A percentile compares a stretch with the other conserved stretches of the same genome.
Evolutionary conservation across 2,113 vertebrate species (phyloP).

Genomic region (Girardinichthys multiradiatus): DNA sequence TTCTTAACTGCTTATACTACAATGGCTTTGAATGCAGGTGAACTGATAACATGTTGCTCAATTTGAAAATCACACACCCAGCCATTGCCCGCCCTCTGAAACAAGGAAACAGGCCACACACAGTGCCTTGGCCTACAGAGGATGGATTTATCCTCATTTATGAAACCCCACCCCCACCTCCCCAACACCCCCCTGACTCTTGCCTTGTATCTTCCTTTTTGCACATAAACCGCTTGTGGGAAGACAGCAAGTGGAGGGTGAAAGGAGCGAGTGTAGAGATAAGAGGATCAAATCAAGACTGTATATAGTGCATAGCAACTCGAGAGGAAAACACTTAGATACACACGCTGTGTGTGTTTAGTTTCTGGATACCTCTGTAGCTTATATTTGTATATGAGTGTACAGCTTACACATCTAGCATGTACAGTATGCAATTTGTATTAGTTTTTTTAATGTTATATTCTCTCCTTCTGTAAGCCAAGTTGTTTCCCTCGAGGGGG

Average conservation of each 20-base stretch:
- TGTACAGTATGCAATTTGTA: conserved; percentile 26
- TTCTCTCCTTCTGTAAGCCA: conserved; percentile 22
- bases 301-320: conserved; percentile 12
- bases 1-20: conserved; percentile 36
- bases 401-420: neutral
- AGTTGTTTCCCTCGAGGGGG: conserved; percentile 34
- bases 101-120: conserved; percentile 35
- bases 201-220: conserved; percentile 33
- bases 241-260: conserved; percentile 46
- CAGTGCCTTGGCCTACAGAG: conserved; percentile 24
- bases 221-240: conserved; percentile 61
- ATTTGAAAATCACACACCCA: conserved; percentile 35
- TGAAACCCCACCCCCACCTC: conserved; percentile 41
- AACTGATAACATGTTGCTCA: conserved; percentile 39
- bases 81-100: conserved; percentile 8
- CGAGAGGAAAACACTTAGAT: neutral
- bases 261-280: conserved; percentile 30
- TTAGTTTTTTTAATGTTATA: conserved; percentile 37
- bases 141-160: conserved; percentile 40
- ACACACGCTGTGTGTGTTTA: conserved; percentile 1
- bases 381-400: neutral
- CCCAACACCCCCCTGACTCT: conserved; percentile 2
- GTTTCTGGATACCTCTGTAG: neutral
- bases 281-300: conserved; percentile 33
- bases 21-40: conserved; percentile 25